Base-by-base conservation (phyloP, 35 echinoderm and acorn worm species). In the Apostichopus californicus region DNA sequence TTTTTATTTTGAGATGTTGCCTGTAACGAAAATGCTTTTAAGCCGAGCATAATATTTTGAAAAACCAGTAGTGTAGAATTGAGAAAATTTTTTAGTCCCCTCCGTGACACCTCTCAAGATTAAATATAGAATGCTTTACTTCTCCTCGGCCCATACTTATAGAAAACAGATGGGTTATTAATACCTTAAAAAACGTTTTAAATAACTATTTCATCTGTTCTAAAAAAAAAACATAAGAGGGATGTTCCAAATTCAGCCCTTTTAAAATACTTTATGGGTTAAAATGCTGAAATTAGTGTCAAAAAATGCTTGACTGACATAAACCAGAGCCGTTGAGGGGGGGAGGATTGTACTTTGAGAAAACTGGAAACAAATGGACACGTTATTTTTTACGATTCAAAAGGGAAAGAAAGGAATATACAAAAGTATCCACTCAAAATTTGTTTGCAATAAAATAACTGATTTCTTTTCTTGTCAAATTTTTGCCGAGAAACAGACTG, bases 241-340 rank as follows among this genome's bases (percentile, higher is more conserved):
- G 13, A 1, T 18, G 70, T 21, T 15, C 18, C 70, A 73, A 6
- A 6, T 73, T 15, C 34, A 12, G 58, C 7, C 58, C 12, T 73
- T 6, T 21, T 15, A 73, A 73, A 73, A 11, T 17, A 21, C 15
- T 73, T 73, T 73, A 73, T 17, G 70, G 18, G 9, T 73, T 73
- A 17, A 73, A 73, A 73, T 18, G 70, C 70, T 73, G 70, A 73
- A 73, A 73, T 73, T 73, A 73, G 70, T 73, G 70, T 73, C 70
- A 73, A 73, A 73, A 73, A 15, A 73, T 21, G 14, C 70, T 73
- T 61, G 58, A 73, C 5, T 73, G 70, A 73, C 7, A 73, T 15
- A 73, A 15, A 18, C 70, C 70, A 73, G 70, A 73, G 5, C 15
- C 13, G 15, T 73, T 11, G 13, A 73, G 70, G 18, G 70, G 70